A percentile compares a stretch with the other conserved stretches of the same genome.
These are phyloP conservation scores for Arremon brunneinucha DNA, from an alignment of 2,797 vertebrate species.

Conservation along the genomic window DNA sequence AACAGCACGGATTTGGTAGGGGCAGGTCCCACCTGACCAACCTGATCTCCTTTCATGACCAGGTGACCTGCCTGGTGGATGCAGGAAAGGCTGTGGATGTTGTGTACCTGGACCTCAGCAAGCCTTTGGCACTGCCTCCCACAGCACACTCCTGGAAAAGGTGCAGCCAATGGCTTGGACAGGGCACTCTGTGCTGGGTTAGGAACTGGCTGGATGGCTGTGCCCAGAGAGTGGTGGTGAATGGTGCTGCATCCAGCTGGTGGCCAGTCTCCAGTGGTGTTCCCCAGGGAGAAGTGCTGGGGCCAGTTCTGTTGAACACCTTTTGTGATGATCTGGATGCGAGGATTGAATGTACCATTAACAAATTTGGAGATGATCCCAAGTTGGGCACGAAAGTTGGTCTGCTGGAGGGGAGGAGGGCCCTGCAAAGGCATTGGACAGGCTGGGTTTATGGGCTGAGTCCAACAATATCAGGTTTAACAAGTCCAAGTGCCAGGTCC, in stretches of 20 bases:
- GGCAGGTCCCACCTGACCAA: rapidly evolving
- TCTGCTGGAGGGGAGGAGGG: background rate
- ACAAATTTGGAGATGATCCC: background rate
- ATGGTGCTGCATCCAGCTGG: background rate
- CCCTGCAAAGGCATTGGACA: background rate
- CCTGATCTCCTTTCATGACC: background rate
- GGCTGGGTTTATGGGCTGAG: background rate
- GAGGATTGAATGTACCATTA: background rate
- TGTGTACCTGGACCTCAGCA: rapidly evolving
- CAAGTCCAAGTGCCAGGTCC: background rate
- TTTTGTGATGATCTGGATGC: background rate
- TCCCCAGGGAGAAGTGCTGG: rapidly evolving
- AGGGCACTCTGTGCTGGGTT: background rate
- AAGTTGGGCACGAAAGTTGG: rapidly evolving
- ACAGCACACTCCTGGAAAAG: background rate
- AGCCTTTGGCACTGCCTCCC: background rate
- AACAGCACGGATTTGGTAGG: rapidly evolving
- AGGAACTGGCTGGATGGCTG: rapidly evolving
- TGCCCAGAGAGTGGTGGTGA: background rate
- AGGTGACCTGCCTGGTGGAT: rapidly evolving
- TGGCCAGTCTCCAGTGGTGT: rapidly evolving
- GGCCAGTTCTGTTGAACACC: rapidly evolving
- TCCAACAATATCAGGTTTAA: background rate
- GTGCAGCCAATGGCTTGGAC: rapidly evolving
- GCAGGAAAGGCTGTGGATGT: background rate